A percentile compares a stretch with the other conserved stretches of the same genome.
Evolutionary conservation across 2,888 invertebrate species (phyloP).

Genomic region (Zaprionus lineosus): DNA sequence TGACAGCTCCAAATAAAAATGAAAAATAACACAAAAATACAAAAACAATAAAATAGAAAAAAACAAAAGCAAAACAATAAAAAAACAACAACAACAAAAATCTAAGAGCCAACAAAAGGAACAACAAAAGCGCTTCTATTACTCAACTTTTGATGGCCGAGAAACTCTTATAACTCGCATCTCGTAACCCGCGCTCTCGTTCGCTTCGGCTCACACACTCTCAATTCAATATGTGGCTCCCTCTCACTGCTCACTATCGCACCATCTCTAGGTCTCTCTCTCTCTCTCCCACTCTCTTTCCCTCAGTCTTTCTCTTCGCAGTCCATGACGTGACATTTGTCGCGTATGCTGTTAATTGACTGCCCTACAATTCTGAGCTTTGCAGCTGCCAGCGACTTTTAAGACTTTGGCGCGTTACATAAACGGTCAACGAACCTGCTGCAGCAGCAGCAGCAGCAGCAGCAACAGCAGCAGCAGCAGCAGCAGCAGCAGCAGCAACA

Average conservation of each 20-base stretch:
- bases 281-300: not conserved
- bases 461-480: not conserved
- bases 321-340: slow-evolving; percentile 57
- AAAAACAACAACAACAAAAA: slow-evolving; percentile 1
- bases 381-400: slow-evolving; percentile 44
- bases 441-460: slow-evolving; percentile 5
- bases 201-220: not conserved
- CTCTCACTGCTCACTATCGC: no score
- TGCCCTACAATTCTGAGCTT: slow-evolving; percentile 55
- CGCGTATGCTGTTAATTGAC: slow-evolving; percentile 56
- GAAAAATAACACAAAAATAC: slow-evolving; percentile 1
- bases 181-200: not conserved
- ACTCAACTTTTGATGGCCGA: slow-evolving; percentile 47
- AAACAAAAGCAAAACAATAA: slow-evolving; percentile 28
- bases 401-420: slow-evolving; percentile 55
- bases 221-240: slow-evolving; percentile 8
- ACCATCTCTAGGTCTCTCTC: not conserved
- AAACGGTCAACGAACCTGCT: slow-evolving; percentile 58
- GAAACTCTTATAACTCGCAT: slow-evolving; percentile 35
- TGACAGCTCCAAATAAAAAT: slow-evolving; percentile 41
- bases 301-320: not conserved
- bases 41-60: slow-evolving; percentile 6
- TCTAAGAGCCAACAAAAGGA: slow-evolving; percentile 20
- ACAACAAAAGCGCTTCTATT: slow-evolving; percentile 58
- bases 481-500: not conserved